Percentiles rank a stretch among this genome's conserved stretches.
Evolutionary conservation across 2,113 vertebrate genomes (phyloP).

Genomic region (Naja naja): DNA sequence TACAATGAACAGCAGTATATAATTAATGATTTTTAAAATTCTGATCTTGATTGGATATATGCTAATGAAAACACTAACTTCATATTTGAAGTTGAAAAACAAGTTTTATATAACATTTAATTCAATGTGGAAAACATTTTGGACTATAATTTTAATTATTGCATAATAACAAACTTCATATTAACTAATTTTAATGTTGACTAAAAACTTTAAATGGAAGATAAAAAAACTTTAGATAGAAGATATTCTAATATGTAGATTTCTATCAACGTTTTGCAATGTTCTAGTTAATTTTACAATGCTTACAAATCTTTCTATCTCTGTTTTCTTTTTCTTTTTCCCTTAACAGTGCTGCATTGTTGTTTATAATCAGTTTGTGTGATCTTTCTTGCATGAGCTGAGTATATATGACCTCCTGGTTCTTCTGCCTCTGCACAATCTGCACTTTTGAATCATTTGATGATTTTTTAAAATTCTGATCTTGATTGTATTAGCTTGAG

Average conservation of each 20-base stretch:
- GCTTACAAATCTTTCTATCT: neutral
- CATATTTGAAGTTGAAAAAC: neutral
- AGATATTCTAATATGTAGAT: neutral
- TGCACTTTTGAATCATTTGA: neutral
- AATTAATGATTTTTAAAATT: too few relatives aligned
- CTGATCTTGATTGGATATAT: too few relatives aligned
- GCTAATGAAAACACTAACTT: neutral
- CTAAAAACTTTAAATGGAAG: neutral
- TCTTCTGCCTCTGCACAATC: neutral
- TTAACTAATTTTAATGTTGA: neutral
- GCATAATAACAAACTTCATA: neutral
- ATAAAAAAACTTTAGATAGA: neutral
- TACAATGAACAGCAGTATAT: too few relatives aligned
- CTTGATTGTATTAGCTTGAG: neutral
- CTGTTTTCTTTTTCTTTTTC: neutral
- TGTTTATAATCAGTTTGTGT: neutral
- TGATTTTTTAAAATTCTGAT: neutral
- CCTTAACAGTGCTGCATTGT: neutral
- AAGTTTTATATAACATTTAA: neutral
- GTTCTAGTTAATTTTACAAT: neutral
- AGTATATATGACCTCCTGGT: neutral
- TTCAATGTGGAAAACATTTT: neutral
- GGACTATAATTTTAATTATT: neutral
- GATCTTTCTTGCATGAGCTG: neutral
- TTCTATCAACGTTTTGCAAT: neutral